A percentile compares a stretch with the other conserved stretches of the same genome.
Conservation (phyloP, 2,888 invertebrate genomes). For the Tanytarsus gracilentus region DNA sequence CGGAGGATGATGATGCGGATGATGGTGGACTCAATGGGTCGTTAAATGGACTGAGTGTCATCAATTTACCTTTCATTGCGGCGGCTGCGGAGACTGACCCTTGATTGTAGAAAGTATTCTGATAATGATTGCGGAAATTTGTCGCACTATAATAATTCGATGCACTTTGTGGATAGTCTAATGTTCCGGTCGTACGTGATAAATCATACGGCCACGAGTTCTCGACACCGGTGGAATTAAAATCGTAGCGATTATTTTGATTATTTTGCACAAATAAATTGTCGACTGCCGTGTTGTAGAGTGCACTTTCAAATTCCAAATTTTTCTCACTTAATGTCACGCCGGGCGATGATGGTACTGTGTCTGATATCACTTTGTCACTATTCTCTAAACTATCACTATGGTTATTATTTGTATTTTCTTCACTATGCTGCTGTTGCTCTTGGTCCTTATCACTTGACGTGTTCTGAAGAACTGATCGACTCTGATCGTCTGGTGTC, state of each 20-base stretch:
- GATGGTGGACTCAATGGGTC: conserved; percentile 18
- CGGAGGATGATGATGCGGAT: conserved; percentile 19
- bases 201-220: conserved; percentile 25
- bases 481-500: background rate
- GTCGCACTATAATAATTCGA: background rate
- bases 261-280: background rate
- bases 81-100: background rate
- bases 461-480: conserved; percentile 17
- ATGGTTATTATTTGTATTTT: background rate
- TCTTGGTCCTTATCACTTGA: conserved; percentile 18
- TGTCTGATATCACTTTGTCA: conserved; percentile 10
- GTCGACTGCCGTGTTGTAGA: background rate
- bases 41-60: conserved; percentile 12
- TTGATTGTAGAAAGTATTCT: background rate
- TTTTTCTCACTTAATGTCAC: background rate
- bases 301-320: background rate
- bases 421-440: background rate
- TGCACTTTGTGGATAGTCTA: background rate
- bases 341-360: background rate
- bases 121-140: background rate
- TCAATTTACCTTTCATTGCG: conserved; percentile 28
- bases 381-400: conserved; percentile 8
- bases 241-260: background rate
- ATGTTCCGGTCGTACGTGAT: conserved; percentile 3
- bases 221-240: background rate